Conservation (phyloP, 1,140 invertebrate species). For the Drosophila bocki region DNA sequence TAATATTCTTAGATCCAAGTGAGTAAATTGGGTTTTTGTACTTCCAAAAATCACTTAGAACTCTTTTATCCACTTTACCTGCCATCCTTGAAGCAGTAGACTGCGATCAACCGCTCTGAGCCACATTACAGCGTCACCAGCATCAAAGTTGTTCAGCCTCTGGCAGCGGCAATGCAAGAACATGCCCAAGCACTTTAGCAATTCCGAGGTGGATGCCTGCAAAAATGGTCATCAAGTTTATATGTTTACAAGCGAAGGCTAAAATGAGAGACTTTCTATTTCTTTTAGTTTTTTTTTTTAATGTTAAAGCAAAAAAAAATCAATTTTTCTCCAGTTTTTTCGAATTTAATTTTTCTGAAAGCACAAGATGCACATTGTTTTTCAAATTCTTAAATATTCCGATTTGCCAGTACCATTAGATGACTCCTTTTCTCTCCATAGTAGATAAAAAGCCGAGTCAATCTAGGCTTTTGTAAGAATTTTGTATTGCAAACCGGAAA, state of each 20-base stretch:
- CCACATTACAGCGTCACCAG: slow-evolving; percentile 98
- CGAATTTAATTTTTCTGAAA: no score
- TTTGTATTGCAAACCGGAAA: no score
- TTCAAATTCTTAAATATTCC: no score
- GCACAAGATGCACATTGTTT: no score
- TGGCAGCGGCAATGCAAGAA: slow-evolving; percentile 96
- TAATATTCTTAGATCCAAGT: background rate
- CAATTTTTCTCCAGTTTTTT: no score
- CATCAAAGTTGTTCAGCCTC: slow-evolving; percentile 95
- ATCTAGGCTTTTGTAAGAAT: no score
- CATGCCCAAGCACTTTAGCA: slow-evolving; percentile 98
- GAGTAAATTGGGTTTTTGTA: background rate
- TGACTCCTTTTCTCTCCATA: no score
- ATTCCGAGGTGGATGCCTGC: slow-evolving; percentile 97
- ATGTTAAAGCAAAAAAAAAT: no score
- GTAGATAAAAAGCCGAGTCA: no score
- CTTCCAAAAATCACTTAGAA: background rate
- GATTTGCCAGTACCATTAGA: no score
- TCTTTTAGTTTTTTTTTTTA: no score
- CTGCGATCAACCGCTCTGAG: slow-evolving; percentile 97
- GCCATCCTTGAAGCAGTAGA: slow-evolving; percentile 98
- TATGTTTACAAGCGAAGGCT: background rate
- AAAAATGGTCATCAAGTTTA: slow-evolving; percentile 21
- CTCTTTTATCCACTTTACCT: slow-evolving; percentile 87
- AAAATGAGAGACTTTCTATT: background rate